Evolutionary conservation across 2,113 vertebrate species (phyloP), one percentile per base, ranked within the genome.

Genomic region (Nestor notabilis): DNA sequence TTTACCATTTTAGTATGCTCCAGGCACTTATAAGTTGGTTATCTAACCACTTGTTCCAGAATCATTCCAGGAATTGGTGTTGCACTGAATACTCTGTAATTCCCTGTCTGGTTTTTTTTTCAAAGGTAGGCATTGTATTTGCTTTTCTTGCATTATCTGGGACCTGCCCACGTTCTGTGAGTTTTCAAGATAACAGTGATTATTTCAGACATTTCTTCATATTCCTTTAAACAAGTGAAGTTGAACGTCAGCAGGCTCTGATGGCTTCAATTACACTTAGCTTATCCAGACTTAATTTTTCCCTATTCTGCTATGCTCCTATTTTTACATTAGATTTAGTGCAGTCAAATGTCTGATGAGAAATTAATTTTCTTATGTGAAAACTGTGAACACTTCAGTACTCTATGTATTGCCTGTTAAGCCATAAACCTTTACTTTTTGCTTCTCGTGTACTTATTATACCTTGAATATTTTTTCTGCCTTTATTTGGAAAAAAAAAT

Each of bases 341-440:
- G 39, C 20, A 21, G 56, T 76, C 84, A 91, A 89, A 49, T 61
- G 68, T 60, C 44, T 61, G 74, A 91, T 61, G 1, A 1, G 69
- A 95, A 93, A 94, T 95, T 68, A 82, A 91, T 76, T 47, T 82
- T 87, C 81, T 56, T 46, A 10, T 61, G n/a, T 76, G 56, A 79
- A 83, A 55, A 60, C 16, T 64, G 10, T 33, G 81, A 96, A 93
- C 15, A 35, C 44, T 79, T 63, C 29, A 60, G 69, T 52, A 28
- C 16, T 25, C 43, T 52, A 6, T 66, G 39, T 47, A 31, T 24
- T 89, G n/a, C 20, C 37, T 79, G 39, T 72, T 75, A 75, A 83
- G 29, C 29, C 72, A 58, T 49, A 29, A 80, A 83, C 37, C 19
- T 83, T 82, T 79, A 82, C 25, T 90, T 88, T 80, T 64, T 80